Evolutionary conservation across 2,888 invertebrate species (phyloP).

Genomic region (Orthosia incerta): DNA sequence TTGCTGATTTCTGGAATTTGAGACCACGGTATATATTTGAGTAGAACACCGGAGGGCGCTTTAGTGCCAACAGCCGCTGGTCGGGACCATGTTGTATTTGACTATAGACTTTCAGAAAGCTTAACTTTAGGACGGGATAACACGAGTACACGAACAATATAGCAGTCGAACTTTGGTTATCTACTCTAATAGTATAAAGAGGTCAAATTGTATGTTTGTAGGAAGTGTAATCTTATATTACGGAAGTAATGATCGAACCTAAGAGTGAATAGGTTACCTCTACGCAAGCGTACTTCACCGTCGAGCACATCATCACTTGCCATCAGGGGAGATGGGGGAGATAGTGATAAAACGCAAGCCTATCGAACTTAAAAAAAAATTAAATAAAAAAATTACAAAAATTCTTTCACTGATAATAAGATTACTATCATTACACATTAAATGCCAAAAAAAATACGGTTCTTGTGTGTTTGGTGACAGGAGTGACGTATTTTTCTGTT

Average conservation of each 20-base stretch:
- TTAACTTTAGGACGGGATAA: slow-evolving; percentile 11
- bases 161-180: background rate
- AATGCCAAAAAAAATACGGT: no score
- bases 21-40: slow-evolving; percentile 15
- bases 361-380: no score
- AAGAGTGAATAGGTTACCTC: no score
- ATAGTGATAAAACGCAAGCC: no score
- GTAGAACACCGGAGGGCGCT: slow-evolving; percentile 4
- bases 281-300: no score
- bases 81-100: slow-evolving; percentile 30
- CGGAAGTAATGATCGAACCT: no score
- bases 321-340: no score
- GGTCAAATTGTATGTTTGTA: background rate
- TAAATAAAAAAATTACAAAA: no score
- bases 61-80: background rate
- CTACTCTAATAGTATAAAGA: background rate
- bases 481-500: background rate
- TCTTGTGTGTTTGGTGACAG: background rate
- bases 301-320: no score
- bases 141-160: slow-evolving; percentile 2
- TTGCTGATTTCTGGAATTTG: slow-evolving; percentile 41
- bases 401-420: no score
- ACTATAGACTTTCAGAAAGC: slow-evolving; percentile 9
- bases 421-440: no score
- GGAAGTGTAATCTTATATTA: no score